phyloP scores from a whole-genome alignment of 1,140 invertebrate species.

The Hyles euphorbiae region DNA sequence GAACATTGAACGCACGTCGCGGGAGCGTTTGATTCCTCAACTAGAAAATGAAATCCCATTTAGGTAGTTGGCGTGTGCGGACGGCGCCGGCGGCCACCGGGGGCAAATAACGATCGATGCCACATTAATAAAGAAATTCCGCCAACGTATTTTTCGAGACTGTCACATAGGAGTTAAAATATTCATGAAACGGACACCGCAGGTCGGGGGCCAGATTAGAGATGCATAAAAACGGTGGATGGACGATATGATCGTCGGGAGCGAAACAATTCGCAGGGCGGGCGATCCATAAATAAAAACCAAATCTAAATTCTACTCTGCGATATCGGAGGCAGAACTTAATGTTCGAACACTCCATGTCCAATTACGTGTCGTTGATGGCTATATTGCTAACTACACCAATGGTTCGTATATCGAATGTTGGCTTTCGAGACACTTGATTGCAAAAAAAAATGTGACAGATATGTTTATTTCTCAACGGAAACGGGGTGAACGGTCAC shows the following conservation, averaged over 20 bases:
- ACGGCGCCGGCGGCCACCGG: slow-evolving; percentile 29
- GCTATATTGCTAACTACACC: slow-evolving; percentile 27
- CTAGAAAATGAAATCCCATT: slow-evolving; percentile 70
- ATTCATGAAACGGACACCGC: slow-evolving; percentile 61
- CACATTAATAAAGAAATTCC: slow-evolving; percentile 62
- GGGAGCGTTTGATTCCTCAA: slow-evolving; percentile 63
- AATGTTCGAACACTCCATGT: slow-evolving; percentile 36
- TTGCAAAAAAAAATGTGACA: slow-evolving; percentile 37
- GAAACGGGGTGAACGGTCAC: slow-evolving; percentile 54
- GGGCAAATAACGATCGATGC: slow-evolving; percentile 40
- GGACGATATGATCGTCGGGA: slow-evolving; percentile 30
- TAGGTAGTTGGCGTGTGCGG: slow-evolving; percentile 41
- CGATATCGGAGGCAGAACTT: slow-evolving; percentile 26
- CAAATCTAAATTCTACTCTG: slow-evolving; percentile 34
- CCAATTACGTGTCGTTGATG: slow-evolving; percentile 31
- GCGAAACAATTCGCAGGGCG: slow-evolving; percentile 41
- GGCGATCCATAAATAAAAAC: slow-evolving; percentile 36
- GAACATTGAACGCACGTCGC: slow-evolving; percentile 47
- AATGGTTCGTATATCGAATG: slow-evolving; percentile 29
- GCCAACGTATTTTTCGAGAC: slow-evolving; percentile 49
- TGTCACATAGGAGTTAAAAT: slow-evolving; percentile 61
- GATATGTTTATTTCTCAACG: slow-evolving; percentile 58
- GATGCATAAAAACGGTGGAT: slow-evolving; percentile 48
- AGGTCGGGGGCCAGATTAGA: slow-evolving; percentile 49
- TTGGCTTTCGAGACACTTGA: slow-evolving; percentile 26